Conservation (phyloP, 2,113 vertebrate species). For the Megaleporinus macrocephalus region DNA sequence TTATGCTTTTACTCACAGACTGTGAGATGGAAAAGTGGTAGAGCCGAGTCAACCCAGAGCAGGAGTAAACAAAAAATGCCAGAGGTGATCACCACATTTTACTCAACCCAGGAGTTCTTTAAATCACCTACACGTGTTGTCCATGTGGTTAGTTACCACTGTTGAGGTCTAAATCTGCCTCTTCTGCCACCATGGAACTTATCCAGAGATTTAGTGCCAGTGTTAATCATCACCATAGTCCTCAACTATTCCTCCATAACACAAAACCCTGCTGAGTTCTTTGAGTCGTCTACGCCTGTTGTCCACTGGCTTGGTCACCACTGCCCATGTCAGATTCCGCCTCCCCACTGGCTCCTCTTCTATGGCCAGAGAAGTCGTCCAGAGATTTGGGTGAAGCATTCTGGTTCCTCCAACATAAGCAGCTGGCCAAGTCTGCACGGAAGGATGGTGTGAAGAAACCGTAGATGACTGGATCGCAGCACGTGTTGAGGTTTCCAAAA, state of each 20-base stretch:
- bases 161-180: no score
- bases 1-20: background rate
- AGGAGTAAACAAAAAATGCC: background rate
- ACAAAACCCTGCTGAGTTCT: background rate
- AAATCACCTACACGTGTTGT: background rate
- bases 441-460: conserved; percentile 74
- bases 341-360: conserved; percentile 57
- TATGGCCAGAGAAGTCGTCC: conserved; percentile 52
- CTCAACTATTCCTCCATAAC: no score
- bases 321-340: conserved; percentile 69
- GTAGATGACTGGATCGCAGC: conserved; percentile 79
- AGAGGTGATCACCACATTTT: background rate
- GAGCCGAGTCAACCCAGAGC: background rate
- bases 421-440: conserved; percentile 55
- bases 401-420: conserved; percentile 17
- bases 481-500: conserved; percentile 80
- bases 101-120: no score
- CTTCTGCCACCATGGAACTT: no score
- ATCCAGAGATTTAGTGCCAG: no score
- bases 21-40: background rate
- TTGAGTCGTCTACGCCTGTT: conserved; percentile 45
- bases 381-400: conserved; percentile 58
- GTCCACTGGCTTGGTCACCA: conserved; percentile 65
- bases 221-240: no score
- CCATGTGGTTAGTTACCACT: background rate